These are phyloP conservation scores for Solea senegalensis DNA, from an alignment of 2,113 vertebrate species.

Conservation along the genomic window DNA sequence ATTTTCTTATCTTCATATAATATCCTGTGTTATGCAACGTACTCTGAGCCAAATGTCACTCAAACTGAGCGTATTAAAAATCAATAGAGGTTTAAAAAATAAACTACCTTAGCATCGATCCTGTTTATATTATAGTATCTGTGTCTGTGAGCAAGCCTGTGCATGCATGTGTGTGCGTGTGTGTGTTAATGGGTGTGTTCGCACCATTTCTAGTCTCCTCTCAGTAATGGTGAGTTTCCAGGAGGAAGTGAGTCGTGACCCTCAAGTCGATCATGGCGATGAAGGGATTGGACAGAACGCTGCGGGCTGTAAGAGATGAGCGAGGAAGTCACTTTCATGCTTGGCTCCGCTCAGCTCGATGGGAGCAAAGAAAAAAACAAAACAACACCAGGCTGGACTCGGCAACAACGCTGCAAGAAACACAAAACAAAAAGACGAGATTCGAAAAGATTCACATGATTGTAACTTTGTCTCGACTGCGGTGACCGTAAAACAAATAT, in stretches of 20 bases:
- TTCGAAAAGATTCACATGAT: neutral
- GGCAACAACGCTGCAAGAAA: slow-evolving; percentile 21
- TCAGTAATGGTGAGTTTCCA: slow-evolving; percentile 34
- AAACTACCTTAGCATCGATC: too few relatives aligned
- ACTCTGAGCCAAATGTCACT: too few relatives aligned
- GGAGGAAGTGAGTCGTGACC: slow-evolving; percentile 68
- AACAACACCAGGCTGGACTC: slow-evolving; percentile 2
- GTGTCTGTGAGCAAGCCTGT: neutral
- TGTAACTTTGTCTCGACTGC: neutral
- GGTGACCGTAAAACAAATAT: neutral
- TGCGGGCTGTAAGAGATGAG: slow-evolving; percentile 48
- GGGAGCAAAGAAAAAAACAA: neutral
- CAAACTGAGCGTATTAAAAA: too few relatives aligned
- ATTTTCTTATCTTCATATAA: too few relatives aligned
- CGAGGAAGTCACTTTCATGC: slow-evolving; percentile 67
- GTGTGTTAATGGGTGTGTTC: slow-evolving; percentile 12
- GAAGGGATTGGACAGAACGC: slow-evolving; percentile 48
- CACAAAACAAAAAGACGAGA: neutral
- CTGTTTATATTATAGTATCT: too few relatives aligned
- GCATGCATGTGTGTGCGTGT: slow-evolving; percentile 7
- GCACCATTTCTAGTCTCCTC: slow-evolving; percentile 35
- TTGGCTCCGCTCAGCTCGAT: slow-evolving; percentile 41
- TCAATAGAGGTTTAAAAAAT: too few relatives aligned
- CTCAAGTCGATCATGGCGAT: slow-evolving; percentile 46
- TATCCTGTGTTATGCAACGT: too few relatives aligned